These are phyloP conservation scores for Nothoprocta perdicaria DNA, from an alignment of 2,113 vertebrate species.

Conservation along the genomic window DNA sequence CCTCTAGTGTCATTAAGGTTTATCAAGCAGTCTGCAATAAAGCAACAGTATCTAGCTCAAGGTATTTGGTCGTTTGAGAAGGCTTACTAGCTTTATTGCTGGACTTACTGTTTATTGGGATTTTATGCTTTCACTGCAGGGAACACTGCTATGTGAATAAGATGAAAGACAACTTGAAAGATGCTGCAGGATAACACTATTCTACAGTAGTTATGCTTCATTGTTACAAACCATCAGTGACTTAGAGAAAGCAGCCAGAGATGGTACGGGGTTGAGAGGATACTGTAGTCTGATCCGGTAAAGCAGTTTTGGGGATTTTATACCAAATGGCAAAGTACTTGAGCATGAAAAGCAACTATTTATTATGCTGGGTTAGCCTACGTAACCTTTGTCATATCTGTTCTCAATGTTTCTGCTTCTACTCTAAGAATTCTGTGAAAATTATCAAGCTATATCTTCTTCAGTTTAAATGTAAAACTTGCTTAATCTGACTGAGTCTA, in stretches of 20 bases:
- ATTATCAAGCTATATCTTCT: neutral
- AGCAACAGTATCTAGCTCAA: neutral
- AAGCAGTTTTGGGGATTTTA: neutral
- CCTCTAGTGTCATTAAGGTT: neutral
- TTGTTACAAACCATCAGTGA: neutral
- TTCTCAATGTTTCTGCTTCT: neutral
- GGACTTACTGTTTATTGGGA: constrained; percentile 7
- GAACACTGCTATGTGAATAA: neutral
- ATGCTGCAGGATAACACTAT: neutral
- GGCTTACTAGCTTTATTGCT: neutral
- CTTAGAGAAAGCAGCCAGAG: neutral
- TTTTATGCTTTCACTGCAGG: neutral
- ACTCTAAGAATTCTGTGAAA: neutral
- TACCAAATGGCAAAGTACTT: neutral
- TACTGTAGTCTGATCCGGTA: neutral
- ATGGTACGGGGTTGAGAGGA: neutral
- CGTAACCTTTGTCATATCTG: neutral
- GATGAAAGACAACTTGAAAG: neutral
- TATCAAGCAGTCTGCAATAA: neutral
- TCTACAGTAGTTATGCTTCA: neutral
- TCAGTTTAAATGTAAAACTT: neutral
- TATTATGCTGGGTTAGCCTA: neutral
- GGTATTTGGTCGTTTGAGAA: neutral
- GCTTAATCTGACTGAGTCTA: neutral
- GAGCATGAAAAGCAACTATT: neutral